A percentile compares a stretch with the other conserved stretches of the same genome.
These are phyloP conservation scores for Brachyistius frenatus DNA, from an alignment of 2,113 vertebrate genomes.

Conservation along the genomic window DNA sequence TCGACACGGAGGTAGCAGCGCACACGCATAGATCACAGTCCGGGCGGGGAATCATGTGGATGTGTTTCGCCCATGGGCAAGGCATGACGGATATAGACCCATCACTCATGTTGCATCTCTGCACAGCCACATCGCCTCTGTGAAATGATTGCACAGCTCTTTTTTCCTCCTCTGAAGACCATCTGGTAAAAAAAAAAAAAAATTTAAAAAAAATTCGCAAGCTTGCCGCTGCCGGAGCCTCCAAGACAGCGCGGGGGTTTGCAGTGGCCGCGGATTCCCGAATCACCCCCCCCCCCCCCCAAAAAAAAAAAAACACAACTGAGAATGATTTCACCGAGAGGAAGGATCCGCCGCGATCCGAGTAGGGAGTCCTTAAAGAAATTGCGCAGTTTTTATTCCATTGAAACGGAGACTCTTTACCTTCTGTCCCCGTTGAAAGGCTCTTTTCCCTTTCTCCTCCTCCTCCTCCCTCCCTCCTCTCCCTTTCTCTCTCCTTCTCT, in stretches of 20 bases:
- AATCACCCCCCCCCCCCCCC: constrained; percentile 23
- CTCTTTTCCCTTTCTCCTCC: constrained; percentile 63
- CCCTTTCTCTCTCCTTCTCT: constrained; percentile 52
- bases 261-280: constrained; percentile 37
- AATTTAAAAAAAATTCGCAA: constrained; percentile 26
- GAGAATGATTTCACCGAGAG: neutral
- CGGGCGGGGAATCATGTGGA: constrained; percentile 54
- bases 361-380: constrained; percentile 60
- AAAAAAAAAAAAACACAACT: neutral
- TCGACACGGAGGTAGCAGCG: constrained; percentile 50
- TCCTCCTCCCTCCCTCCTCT: constrained; percentile 41
- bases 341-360: constrained; percentile 23
- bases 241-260: constrained; percentile 10
- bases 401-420: constrained; percentile 77
- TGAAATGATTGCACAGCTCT: constrained; percentile 64
- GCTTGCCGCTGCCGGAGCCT: constrained; percentile 22
- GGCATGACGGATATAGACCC: constrained; percentile 52
- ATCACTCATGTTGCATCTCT: constrained; percentile 55
- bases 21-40: constrained; percentile 48
- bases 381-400: constrained; percentile 87
- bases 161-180: constrained; percentile 36
- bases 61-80: constrained; percentile 57
- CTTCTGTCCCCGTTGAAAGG: constrained; percentile 70
- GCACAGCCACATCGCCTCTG: constrained; percentile 70
- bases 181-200: constrained; percentile 45